These are phyloP conservation scores for Bombus balteatus DNA, from an alignment of 1,140 invertebrate genomes.

Conservation along the genomic window DNA sequence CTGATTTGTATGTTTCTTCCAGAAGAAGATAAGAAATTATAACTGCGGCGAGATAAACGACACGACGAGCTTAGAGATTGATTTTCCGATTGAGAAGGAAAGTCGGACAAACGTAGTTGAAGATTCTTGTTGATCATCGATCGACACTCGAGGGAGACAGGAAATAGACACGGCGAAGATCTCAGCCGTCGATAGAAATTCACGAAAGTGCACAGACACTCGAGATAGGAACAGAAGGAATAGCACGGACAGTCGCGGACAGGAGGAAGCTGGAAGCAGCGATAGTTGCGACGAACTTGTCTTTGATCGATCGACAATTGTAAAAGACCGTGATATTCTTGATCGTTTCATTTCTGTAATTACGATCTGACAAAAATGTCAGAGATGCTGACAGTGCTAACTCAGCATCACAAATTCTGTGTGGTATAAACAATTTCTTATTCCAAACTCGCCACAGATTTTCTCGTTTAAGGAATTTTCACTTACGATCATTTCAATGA, in stretches of 20 bases:
- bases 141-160: conserved; percentile 1
- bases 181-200: conserved; percentile 36
- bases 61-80: not conserved
- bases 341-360: not conserved
- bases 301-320: not conserved
- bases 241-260: conserved; percentile 18
- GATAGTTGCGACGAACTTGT: not conserved
- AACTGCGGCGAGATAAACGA: not conserved
- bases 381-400: not conserved
- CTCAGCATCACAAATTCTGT: too few relatives aligned
- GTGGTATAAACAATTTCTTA: not conserved
- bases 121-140: not conserved
- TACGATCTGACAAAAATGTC: not conserved
- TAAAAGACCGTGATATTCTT: not conserved
- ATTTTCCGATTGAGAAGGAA: not conserved
- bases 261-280: conserved; percentile 2
- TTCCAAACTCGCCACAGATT: not conserved
- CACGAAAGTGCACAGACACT: conserved; percentile 35
- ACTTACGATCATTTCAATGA: not conserved
- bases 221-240: conserved; percentile 46
- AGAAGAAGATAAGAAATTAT: not conserved
- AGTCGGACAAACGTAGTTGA: not conserved
- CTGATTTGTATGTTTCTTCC: not conserved
- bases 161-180: conserved; percentile 10
- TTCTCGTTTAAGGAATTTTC: not conserved